These are phyloP conservation scores for Sternarchorhynchus goeldii DNA, from an alignment of 2,797 vertebrate genomes.

Conservation along the genomic window DNA sequence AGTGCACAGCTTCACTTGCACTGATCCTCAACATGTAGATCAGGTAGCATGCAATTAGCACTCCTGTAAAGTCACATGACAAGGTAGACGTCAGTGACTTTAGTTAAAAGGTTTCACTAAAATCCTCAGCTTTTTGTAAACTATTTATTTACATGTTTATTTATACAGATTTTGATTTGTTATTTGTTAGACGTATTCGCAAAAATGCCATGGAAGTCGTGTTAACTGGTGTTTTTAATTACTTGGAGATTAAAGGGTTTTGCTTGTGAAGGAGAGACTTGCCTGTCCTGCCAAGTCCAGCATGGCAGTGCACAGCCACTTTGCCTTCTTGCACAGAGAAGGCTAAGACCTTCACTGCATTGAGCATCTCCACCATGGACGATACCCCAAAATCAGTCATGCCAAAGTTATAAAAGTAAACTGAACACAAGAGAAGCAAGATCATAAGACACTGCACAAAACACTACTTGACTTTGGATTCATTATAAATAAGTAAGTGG, in stretches of 20 bases:
- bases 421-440: slow-evolving; percentile 59
- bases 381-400: slow-evolving; percentile 81
- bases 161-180: neutral
- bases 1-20: slow-evolving; percentile 80
- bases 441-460: neutral
- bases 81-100: neutral
- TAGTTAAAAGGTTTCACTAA: too few relatives aligned
- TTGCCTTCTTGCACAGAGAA: slow-evolving; percentile 80
- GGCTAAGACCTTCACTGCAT: slow-evolving; percentile 80
- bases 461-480: neutral
- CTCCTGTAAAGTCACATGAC: slow-evolving; percentile 66
- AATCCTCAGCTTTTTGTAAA: neutral
- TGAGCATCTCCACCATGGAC: slow-evolving; percentile 74
- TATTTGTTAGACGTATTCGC: too few relatives aligned
- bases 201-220: neutral
- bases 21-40: slow-evolving; percentile 78
- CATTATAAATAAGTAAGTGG: too few relatives aligned
- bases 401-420: slow-evolving; percentile 85
- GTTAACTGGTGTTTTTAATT: too few relatives aligned
- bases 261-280: slow-evolving; percentile 30
- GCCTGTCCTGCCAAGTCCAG: slow-evolving; percentile 83
- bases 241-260: neutral
- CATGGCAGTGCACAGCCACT: slow-evolving; percentile 84
- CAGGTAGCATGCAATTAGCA: slow-evolving; percentile 83
- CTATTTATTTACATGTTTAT: neutral